Percentiles rank a stretch among this genome's conserved stretches.
phyloP scores from a whole-genome alignment of 64 coral and sea anemone species.

The Montipora foliosa region DNA sequence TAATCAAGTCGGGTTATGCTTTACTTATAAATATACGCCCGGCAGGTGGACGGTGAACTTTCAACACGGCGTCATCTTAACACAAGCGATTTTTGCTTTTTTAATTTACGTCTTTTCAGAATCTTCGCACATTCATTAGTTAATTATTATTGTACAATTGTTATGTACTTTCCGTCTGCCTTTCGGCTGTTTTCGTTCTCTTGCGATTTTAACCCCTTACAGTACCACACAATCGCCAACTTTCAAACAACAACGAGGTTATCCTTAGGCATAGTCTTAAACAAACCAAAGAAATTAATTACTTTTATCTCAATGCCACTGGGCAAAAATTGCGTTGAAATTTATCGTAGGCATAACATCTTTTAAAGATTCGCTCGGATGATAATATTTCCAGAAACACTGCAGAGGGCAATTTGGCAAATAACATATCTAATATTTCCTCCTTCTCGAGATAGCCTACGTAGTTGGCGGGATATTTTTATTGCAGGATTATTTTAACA shows the following conservation, averaged over 20 bases:
- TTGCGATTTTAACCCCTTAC: not conserved
- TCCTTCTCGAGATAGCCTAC: too few relatives aligned
- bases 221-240: not conserved
- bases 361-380: not conserved
- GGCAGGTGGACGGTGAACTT: too few relatives aligned
- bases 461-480: too few relatives aligned
- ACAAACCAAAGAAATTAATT: not conserved
- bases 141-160: not conserved
- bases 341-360: not conserved
- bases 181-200: not conserved
- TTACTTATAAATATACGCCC: too few relatives aligned
- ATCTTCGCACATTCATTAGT: too few relatives aligned
- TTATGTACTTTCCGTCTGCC: not conserved
- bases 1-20: too few relatives aligned
- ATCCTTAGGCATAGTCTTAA: not conserved
- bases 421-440: not conserved
- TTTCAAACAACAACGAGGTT: too few relatives aligned
- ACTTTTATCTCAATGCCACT: not conserved
- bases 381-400: conserved; percentile 7
- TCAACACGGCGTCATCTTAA: too few relatives aligned
- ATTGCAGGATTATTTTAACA: too few relatives aligned
- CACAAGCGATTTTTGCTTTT: too few relatives aligned
- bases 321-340: not conserved
- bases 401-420: not conserved
- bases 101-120: too few relatives aligned